Percentiles rank a stretch among this genome's conserved stretches.
These are phyloP conservation scores for Laticauda colubrina DNA, from an alignment of 2,113 vertebrate genomes.

Conservation along the genomic window DNA sequence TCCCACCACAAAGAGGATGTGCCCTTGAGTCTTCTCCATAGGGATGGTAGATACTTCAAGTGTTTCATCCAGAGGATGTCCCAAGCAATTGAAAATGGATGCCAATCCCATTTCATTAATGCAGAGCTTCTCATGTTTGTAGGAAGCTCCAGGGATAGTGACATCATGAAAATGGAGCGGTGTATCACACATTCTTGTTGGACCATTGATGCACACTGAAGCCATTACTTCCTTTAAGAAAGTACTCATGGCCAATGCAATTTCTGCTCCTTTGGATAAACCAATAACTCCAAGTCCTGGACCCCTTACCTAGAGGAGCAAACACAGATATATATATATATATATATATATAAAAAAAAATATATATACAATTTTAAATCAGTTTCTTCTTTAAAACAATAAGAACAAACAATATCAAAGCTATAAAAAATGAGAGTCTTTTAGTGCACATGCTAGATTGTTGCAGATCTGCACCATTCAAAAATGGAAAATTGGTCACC, in stretches of 20 bases:
- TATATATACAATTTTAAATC: neutral
- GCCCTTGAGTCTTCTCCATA: slow-evolving; percentile 34
- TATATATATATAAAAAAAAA: no score
- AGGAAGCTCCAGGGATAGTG: slow-evolving; percentile 34
- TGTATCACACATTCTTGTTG: slow-evolving; percentile 2
- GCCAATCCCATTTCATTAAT: slow-evolving; percentile 25
- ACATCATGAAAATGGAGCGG: slow-evolving; percentile 47
- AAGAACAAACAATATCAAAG: no score
- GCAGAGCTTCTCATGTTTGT: accelerated
- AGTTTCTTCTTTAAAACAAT: neutral
- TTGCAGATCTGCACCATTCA: neutral
- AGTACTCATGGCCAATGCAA: slow-evolving; percentile 61
- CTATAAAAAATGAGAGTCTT: neutral
- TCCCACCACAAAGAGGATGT: slow-evolving; percentile 65
- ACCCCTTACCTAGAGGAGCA: slow-evolving; percentile 58
- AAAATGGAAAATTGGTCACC: neutral
- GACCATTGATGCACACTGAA: slow-evolving; percentile 67
- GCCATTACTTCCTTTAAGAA: slow-evolving; percentile 56
- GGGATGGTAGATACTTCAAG: slow-evolving; percentile 38
- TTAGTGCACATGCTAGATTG: neutral
- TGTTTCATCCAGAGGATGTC: neutral
- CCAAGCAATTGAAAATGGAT: neutral
- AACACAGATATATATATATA: neutral
- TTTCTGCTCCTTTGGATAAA: slow-evolving; percentile 60
- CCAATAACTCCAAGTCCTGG: slow-evolving; percentile 56